Percentiles rank a stretch among this genome's conserved stretches.
These are phyloP conservation scores for Drymodes brunneopygia DNA, from an alignment of 2,113 vertebrate genomes.

Conservation along the genomic window DNA sequence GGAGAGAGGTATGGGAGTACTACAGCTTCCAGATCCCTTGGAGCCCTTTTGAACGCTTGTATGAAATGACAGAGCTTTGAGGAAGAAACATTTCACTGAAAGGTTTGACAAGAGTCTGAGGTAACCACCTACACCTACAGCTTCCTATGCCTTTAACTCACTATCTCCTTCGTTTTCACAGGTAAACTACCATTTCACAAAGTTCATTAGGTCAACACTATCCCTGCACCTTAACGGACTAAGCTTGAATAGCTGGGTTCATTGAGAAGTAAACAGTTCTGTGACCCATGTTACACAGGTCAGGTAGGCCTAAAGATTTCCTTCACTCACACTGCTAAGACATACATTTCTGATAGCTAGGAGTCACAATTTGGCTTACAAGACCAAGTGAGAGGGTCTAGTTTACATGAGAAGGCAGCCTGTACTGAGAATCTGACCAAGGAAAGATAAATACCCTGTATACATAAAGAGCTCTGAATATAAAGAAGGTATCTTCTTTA, in stretches of 20 bases:
- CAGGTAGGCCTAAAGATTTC: not conserved
- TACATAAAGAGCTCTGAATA: not conserved
- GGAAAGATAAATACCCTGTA: slow-evolving; percentile 36
- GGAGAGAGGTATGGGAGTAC: not conserved
- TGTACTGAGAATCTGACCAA: slow-evolving; percentile 2
- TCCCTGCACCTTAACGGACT: not conserved
- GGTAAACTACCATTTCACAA: not conserved
- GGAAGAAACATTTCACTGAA: not conserved
- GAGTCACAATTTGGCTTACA: not conserved
- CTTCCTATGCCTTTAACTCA: not conserved
- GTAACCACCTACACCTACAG: not conserved
- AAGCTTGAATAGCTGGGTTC: not conserved
- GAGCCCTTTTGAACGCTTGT: not conserved
- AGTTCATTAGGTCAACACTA: not conserved
- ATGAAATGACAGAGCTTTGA: not conserved
- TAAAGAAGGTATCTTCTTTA: not conserved
- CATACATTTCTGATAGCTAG: not conserved
- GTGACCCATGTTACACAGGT: not conserved
- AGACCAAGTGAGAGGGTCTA: not conserved
- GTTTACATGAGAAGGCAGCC: slow-evolving; percentile 5
- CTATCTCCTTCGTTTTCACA: not conserved
- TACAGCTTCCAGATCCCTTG: slow-evolving; percentile 7
- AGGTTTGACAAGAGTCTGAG: not conserved
- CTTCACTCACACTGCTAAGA: slow-evolving; percentile 10
- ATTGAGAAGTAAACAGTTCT: not conserved